These are phyloP conservation scores for Syngnathus scovelli DNA, from an alignment of 2,113 vertebrate genomes.

Conservation along the genomic window DNA sequence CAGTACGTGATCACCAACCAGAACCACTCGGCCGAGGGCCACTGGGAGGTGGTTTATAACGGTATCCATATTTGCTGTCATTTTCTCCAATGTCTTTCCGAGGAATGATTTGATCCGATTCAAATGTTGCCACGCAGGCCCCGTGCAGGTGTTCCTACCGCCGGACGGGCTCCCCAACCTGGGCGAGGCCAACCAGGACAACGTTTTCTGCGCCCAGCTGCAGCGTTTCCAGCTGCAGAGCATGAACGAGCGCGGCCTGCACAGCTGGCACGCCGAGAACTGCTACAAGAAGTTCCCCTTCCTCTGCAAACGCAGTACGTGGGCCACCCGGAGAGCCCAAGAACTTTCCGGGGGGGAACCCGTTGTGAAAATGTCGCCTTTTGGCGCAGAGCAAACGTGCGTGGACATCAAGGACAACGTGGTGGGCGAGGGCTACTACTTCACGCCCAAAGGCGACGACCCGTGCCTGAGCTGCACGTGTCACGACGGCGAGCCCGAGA, in stretches of 20 bases:
- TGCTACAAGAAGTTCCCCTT: slow-evolving; percentile 93
- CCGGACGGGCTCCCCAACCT: slow-evolving; percentile 79
- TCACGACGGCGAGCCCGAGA: slow-evolving; percentile 92
- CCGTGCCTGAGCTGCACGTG: slow-evolving; percentile 96
- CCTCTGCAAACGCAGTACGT: slow-evolving; percentile 93
- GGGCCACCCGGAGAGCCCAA: too few relatives aligned
- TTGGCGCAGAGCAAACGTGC: slow-evolving; percentile 84
- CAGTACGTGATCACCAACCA: slow-evolving; percentile 91
- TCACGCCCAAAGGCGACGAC: slow-evolving; percentile 95
- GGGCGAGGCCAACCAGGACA: slow-evolving; percentile 77
- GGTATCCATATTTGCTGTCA: slow-evolving; percentile 55
- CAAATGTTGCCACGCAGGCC: slow-evolving; percentile 63
- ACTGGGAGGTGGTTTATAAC: slow-evolving; percentile 95
- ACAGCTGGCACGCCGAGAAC: slow-evolving; percentile 96
- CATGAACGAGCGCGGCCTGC: slow-evolving; percentile 84
- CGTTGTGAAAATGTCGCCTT: not conserved
- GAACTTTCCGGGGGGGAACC: too few relatives aligned
- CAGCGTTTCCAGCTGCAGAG: slow-evolving; percentile 86
- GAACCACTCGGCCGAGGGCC: slow-evolving; percentile 86
- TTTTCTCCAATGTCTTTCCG: too few relatives aligned
- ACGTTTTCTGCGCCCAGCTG: slow-evolving; percentile 89
- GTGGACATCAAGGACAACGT: slow-evolving; percentile 98
- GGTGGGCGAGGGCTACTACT: slow-evolving; percentile 94
- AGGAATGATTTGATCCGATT: too few relatives aligned
- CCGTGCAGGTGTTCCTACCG: slow-evolving; percentile 88